Evolutionary conservation across 1,140 invertebrate genomes (phyloP).

Genomic region (Drosophila parvula): DNA sequence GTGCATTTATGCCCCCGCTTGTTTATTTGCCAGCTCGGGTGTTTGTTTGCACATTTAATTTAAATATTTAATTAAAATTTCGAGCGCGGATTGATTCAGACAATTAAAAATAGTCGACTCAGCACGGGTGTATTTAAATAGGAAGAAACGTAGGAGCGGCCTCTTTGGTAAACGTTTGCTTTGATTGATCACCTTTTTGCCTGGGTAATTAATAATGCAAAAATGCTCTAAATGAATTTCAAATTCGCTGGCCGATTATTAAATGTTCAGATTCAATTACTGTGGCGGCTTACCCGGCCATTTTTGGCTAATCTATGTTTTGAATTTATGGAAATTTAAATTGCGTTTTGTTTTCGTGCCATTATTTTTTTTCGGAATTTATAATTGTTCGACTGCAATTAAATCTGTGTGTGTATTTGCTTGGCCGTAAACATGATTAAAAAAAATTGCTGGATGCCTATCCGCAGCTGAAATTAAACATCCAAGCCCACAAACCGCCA

Average conservation of each 20-base stretch:
- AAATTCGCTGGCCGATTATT: slow-evolving; percentile 8
- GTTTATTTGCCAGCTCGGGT: slow-evolving; percentile 36
- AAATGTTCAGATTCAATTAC: slow-evolving; percentile 32
- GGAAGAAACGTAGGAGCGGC: neutral
- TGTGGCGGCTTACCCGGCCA: slow-evolving; percentile 4
- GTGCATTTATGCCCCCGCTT: slow-evolving; percentile 30
- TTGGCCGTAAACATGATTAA: slow-evolving; percentile 73
- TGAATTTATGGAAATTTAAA: slow-evolving; percentile 46
- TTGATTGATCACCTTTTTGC: slow-evolving; percentile 18
- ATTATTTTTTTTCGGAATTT: slow-evolving; percentile 6
- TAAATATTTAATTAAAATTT: slow-evolving; percentile 82
- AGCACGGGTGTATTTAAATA: slow-evolving; percentile 12
- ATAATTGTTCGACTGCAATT: slow-evolving; percentile 50
- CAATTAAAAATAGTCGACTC: slow-evolving; percentile 69
- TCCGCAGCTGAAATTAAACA: slow-evolving; percentile 58
- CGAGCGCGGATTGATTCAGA: slow-evolving; percentile 78
- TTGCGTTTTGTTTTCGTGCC: slow-evolving; percentile 1
- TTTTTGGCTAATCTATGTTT: slow-evolving; percentile 14
- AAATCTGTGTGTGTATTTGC: slow-evolving; percentile 53
- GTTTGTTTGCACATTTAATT: slow-evolving; percentile 69
- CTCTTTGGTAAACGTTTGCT: neutral
- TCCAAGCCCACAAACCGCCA: slow-evolving; percentile 36
- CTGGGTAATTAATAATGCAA: slow-evolving; percentile 11
- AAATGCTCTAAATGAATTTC: slow-evolving; percentile 13
- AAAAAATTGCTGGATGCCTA: slow-evolving; percentile 67